Evolutionary conservation across 2,888 invertebrate species (phyloP), one percentile per base, ranked within the genome.

Genomic region (Pyrocoelia pectoralis): DNA sequence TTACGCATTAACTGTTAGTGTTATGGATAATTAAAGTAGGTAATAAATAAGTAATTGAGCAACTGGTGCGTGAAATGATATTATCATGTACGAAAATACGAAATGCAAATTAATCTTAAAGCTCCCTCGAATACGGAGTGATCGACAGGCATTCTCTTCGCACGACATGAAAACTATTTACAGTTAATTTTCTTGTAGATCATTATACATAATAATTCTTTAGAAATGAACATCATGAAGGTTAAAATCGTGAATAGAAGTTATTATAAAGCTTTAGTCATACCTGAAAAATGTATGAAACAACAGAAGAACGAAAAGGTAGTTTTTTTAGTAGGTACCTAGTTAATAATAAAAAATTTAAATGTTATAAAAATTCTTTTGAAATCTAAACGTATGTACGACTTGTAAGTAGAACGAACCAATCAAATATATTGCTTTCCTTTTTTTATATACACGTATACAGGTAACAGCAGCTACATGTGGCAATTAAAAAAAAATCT

Each of bases 211-310:
- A 8, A 38, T 38, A 43, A 54, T 53, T 54, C 53, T 53, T 24
- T 17, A 15, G 53, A 46, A 59, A 59, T 49, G 60, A 53, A 15
- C 48, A 53, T 59, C 59, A 43, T 33, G 38, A 49, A 60, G 60
- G 60, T 54, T 60, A 60, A 60, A 60, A 60, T 60, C 60, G 60
- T 60, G 60, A 54, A 60, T 49, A 53, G 12, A 17, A 54, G 40
- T 48, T 54, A 54, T 60, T 54, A 46, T 60, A 60, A 48, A 38
- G 60, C 54, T 54, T 53, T 54, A 49, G 48, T 60, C 54, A 58
- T 58, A 51, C 51, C 46, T 38, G 13, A 52, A 51, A 49, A 43
- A 58, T 57, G 49, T 56, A 43, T 43, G 15, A 15, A 43, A 43
- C 33, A 15, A 43, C 41, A 43, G 6, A 8, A 43, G 14, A 43